These are phyloP conservation scores for Drosophila quadrilineata DNA, from an alignment of 1,140 invertebrate species.

Conservation along the genomic window DNA sequence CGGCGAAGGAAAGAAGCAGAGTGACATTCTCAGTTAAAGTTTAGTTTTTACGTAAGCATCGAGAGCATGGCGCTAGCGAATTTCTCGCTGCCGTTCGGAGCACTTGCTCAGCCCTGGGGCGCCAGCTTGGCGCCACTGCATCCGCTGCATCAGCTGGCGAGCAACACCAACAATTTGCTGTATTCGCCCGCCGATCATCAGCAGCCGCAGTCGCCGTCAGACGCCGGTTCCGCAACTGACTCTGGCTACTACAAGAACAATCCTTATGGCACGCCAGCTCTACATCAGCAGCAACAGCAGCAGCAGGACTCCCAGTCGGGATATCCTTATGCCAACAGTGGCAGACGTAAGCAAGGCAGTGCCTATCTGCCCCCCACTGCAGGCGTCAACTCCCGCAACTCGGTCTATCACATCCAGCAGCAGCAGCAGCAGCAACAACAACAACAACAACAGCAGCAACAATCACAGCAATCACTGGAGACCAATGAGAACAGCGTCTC, in stretches of 20 bases:
- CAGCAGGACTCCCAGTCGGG: slow-evolving; percentile 30
- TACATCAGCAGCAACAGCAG: slow-evolving; percentile 36
- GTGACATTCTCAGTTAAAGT: not conserved
- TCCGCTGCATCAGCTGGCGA: slow-evolving; percentile 74
- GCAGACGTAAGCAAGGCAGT: slow-evolving; percentile 62
- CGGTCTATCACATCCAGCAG: slow-evolving; percentile 64
- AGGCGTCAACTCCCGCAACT: slow-evolving; percentile 47
- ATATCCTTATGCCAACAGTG: slow-evolving; percentile 49
- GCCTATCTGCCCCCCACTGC: slow-evolving; percentile 73
- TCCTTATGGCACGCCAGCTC: slow-evolving; percentile 52
- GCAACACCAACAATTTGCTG: slow-evolving; percentile 78
- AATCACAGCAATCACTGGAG: slow-evolving; percentile 39
- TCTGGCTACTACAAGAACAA: slow-evolving; percentile 66
- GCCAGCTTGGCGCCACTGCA: slow-evolving; percentile 76
- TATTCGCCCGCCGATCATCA: slow-evolving; percentile 78
- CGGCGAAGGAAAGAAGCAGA: no score
- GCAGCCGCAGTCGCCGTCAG: slow-evolving; percentile 21
- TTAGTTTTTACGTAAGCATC: slow-evolving; percentile 35
- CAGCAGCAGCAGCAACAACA: slow-evolving; percentile 56
- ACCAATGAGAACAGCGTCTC: slow-evolving; percentile 49
- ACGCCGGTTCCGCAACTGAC: slow-evolving; percentile 5
- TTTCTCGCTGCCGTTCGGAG: slow-evolving; percentile 78
- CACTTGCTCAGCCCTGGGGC: slow-evolving; percentile 66
- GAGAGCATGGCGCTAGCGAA: slow-evolving; percentile 72
- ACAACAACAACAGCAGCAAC: slow-evolving; percentile 42